Evolutionary conservation across 2,797 vertebrate genomes (phyloP).

Genomic region (Geotrypetes seraphini): DNA sequence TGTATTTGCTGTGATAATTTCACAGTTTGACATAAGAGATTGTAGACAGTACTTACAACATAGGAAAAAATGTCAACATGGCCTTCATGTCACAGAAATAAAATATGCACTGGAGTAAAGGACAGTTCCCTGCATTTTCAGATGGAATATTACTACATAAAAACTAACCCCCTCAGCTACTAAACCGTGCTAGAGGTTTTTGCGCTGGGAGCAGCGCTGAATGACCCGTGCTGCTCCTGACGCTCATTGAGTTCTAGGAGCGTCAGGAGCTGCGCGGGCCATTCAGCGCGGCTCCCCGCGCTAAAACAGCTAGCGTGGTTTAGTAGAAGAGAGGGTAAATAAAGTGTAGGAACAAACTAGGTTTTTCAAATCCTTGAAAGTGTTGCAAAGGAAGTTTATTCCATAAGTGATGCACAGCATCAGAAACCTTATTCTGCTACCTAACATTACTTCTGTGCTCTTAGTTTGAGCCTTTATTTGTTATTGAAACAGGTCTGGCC

Average conservation of each 20-base stretch:
- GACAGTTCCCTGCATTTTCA: conserved; percentile 10
- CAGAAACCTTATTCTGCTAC: conserved; percentile 9
- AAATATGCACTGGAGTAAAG: not conserved
- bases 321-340: no score
- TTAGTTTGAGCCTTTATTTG: conserved; percentile 1
- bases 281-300: no score
- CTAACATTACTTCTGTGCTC: conserved; percentile 16
- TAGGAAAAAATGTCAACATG: conserved; percentile 16
- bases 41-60: conserved; percentile 4
- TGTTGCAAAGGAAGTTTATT: conserved; percentile 1
- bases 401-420: conserved; percentile 23
- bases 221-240: no score
- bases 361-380: not conserved
- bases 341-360: conserved; percentile 6
- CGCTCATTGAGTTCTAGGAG: no score
- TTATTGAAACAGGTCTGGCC: no score
- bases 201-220: no score
- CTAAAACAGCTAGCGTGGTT: no score
- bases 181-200: no score
- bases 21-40: conserved; percentile 14
- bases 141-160: conserved; percentile 5
- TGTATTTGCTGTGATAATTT: conserved; percentile 11
- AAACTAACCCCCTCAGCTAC: no score
- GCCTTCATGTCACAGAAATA: conserved; percentile 4
- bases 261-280: no score